These are phyloP conservation scores for Erinaceus europaeus DNA, from an alignment of 2,113 vertebrate genomes.

Conservation along the genomic window DNA sequence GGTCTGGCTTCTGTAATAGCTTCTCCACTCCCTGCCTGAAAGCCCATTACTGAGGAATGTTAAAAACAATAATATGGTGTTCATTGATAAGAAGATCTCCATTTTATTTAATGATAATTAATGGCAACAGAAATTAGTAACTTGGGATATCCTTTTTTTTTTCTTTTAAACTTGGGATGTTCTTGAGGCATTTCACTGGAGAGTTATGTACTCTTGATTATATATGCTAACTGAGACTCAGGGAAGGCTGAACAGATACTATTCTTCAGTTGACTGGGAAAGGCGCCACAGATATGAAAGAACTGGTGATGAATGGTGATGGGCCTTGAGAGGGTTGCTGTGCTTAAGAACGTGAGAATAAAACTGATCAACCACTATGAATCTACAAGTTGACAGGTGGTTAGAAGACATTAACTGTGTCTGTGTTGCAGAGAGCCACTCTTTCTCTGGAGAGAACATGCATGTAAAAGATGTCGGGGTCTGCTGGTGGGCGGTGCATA, in stretches of 20 bases:
- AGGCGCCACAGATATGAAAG: background rate
- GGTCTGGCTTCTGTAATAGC: too few relatives aligned
- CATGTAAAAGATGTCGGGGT: constrained; percentile 15
- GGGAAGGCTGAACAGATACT: background rate
- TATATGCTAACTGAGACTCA: background rate
- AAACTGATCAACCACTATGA: background rate
- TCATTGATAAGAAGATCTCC: too few relatives aligned
- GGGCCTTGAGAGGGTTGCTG: background rate
- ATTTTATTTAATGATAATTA: background rate
- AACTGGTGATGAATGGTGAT: background rate
- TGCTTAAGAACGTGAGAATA: constrained; percentile 20
- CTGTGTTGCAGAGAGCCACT: background rate
- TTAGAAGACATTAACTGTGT: background rate
- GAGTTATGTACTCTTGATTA: background rate
- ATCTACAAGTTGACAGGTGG: constrained; percentile 3
- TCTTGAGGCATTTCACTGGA: background rate
- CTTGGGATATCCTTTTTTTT: background rate
- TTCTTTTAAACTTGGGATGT: too few relatives aligned
- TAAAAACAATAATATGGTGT: too few relatives aligned
- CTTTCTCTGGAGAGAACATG: background rate
- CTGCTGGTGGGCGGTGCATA: constrained; percentile 19
- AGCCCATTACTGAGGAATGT: too few relatives aligned
- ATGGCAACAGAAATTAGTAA: background rate
- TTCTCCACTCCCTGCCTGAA: too few relatives aligned
- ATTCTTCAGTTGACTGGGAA: constrained; percentile 4